Evolutionary conservation across 2,113 vertebrate species (phyloP).

Genomic region (Globicephala melas): DNA sequence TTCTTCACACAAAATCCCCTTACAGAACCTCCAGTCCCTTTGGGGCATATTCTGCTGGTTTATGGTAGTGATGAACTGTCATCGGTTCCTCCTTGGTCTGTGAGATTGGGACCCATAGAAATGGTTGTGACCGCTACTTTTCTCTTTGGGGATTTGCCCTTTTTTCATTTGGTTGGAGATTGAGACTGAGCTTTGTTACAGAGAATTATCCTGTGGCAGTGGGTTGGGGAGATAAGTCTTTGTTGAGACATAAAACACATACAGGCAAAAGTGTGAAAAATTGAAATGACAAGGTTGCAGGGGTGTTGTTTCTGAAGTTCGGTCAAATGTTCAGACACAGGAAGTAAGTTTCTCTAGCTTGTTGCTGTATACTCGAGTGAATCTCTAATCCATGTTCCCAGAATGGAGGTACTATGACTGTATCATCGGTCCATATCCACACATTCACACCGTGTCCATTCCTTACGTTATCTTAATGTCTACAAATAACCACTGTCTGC

Average conservation of each 20-base stretch:
- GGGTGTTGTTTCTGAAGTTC: conserved; percentile 65
- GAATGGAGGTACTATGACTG: neutral
- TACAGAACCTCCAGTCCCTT: conserved; percentile 61
- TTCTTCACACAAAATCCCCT: conserved; percentile 67
- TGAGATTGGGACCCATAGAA: conserved; percentile 51
- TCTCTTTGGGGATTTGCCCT: conserved; percentile 63
- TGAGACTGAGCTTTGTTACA: conserved; percentile 72
- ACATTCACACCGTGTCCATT: neutral
- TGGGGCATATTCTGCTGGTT: conserved; percentile 32
- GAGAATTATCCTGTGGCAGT: conserved; percentile 64
- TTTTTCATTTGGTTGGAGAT: conserved; percentile 59
- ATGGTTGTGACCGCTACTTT: conserved; percentile 65
- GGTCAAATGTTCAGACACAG: conserved; percentile 36
- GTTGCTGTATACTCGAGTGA: neutral
- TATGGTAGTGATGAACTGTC: conserved; percentile 48
- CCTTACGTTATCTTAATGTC: neutral
- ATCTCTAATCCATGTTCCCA: neutral
- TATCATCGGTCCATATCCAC: neutral
- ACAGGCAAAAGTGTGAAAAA: conserved; percentile 64
- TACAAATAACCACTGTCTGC: neutral
- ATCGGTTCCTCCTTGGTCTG: neutral
- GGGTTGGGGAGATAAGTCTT: conserved; percentile 73
- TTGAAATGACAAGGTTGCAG: conserved; percentile 58
- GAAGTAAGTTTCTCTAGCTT: conserved; percentile 32
- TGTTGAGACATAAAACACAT: conserved; percentile 70